Evolutionary conservation across 2,797 vertebrate species (phyloP), one percentile per base, ranked within the genome.

Genomic region (Premnoplex brunnescens): DNA sequence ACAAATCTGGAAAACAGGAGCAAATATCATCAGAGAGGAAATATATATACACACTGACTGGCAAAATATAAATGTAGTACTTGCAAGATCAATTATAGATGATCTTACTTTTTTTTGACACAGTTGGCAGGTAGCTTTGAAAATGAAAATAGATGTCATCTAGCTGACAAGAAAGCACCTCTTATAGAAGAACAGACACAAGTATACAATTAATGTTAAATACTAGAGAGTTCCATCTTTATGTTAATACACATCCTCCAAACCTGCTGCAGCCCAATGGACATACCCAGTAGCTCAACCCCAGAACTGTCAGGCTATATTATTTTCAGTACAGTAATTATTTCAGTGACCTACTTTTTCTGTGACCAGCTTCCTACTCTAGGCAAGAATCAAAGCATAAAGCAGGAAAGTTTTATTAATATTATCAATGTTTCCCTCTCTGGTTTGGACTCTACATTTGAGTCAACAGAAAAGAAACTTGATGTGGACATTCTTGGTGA

Each of bases 291-390:
- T 88, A 95, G 95, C 94, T 94, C 80, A 96, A 94, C 76, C 86
- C 91, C 82, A 94, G 88, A 91, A 94, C 94, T 98, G 98, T 97
- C 98, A 97, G 91, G 68, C 94, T 94, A 28, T 89, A 97, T 98
- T 97, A 97, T 96, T 97, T 97, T 97, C 97, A 97, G 80, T 96
- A 95, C 95, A 96, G 74, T 82, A 95, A 97, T 96, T 97, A 96
- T 96, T 97, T 97, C 95, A 59, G 81, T 97, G 98, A 98, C 98
- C 98, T 97, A 98, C 94, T 98, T 98, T 97, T 96, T 69, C 96
- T n/a, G 12, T 82, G 90, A 96, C 94, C 85, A 91, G 67, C 88
- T 92, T 95, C 68, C 56, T 95, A 91, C 95, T 96, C 69, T 62
- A 96, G 91, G 88, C 96, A 96, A 95, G 89, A 95, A 97, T 90